phyloP scores from a whole-genome alignment of 2,888 invertebrate genomes.

The Romanomermis culicivorax region DNA sequence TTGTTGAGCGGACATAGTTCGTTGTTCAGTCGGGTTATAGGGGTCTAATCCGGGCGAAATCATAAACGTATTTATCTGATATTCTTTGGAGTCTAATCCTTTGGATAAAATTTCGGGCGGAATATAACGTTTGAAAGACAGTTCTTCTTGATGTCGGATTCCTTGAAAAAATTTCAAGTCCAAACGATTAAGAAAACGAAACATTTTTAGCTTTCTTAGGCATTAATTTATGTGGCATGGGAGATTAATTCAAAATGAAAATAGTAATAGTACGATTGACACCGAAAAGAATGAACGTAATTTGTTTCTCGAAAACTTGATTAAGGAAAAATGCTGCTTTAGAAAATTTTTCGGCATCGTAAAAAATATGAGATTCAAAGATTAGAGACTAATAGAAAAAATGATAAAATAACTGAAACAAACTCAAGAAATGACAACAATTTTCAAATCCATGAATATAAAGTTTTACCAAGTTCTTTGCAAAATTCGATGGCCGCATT shows the following conservation, averaged over 20 bases:
- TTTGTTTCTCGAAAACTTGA: too few species aligned
- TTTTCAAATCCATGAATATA: too few species aligned
- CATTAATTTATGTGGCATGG: not conserved
- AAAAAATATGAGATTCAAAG: too few species aligned
- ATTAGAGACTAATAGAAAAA: too few species aligned
- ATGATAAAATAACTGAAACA: too few species aligned
- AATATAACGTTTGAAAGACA: conserved; percentile 58
- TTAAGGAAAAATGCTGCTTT: too few species aligned
- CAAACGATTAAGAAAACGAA: not conserved
- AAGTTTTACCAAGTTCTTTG: conserved; percentile 61
- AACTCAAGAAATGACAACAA: too few species aligned
- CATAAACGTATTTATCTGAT: not conserved
- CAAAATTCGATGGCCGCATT: conserved; percentile 66
- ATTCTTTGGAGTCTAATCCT: not conserved
- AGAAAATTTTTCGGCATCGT: too few species aligned
- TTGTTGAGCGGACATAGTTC: not conserved
- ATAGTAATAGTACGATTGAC: too few species aligned
- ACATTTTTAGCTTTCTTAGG: not conserved
- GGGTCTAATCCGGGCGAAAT: not conserved
- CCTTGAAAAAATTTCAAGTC: conserved; percentile 37
- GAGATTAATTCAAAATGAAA: too few species aligned
- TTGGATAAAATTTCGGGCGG: conserved; percentile 20
- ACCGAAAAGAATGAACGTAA: too few species aligned
- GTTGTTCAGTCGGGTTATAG: not conserved
- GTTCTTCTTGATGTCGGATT: conserved; percentile 84